phyloP scores from a whole-genome alignment of 2,113 vertebrate genomes.

The Indicator maculatus region DNA sequence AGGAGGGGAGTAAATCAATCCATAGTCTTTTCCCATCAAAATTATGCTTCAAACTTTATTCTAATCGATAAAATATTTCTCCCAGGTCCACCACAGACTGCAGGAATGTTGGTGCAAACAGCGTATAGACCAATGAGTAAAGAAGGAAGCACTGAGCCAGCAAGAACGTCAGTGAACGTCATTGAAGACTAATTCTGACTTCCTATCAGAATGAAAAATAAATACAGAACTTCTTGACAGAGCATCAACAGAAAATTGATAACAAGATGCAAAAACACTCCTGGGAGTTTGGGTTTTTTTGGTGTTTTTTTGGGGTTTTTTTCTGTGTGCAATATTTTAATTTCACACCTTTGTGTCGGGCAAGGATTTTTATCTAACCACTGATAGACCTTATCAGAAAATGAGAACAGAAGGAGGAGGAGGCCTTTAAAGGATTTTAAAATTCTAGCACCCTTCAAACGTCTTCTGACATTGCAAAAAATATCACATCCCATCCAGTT shows the following conservation, averaged over 20 bases:
- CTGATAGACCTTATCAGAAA: background rate
- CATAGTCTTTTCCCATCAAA: background rate
- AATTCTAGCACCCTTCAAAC: background rate
- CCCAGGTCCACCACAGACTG: background rate
- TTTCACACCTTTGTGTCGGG: background rate
- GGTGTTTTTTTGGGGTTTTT: no score
- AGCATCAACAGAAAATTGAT: background rate
- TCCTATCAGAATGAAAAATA: background rate
- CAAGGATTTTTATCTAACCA: background rate
- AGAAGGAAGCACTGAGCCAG: background rate
- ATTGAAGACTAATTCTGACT: background rate
- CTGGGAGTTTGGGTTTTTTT: background rate
- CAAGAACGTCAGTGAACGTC: background rate
- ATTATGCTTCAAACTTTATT: background rate
- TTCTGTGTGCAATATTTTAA: background rate
- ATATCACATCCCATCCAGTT: background rate
- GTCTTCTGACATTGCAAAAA: background rate
- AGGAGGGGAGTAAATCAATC: background rate
- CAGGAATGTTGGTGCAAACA: background rate
- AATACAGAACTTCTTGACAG: background rate
- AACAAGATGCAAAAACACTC: background rate
- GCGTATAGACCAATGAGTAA: accelerated
- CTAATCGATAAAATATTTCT: background rate
- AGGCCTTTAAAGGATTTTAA: background rate
- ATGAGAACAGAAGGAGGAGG: background rate